Base-by-base conservation (phyloP, 2,797 vertebrate genomes). In the Hozukius guyotensis region DNA sequence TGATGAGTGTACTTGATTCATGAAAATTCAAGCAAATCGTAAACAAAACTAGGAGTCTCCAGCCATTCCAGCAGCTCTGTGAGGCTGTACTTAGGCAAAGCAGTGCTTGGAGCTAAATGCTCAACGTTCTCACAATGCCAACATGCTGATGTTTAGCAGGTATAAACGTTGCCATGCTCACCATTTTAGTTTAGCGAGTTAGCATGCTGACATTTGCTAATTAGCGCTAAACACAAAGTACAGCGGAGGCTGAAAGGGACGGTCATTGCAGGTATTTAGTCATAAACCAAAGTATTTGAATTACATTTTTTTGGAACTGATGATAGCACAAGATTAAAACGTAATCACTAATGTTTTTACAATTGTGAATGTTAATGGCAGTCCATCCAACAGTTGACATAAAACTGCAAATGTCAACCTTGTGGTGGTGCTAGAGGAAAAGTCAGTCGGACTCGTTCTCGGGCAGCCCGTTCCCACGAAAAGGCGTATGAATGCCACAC, bases 401-500 rank as follows among this genome's bases (percentile, higher is more conserved):
- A 49, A 70, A 31, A 52, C 5, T 2, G 4, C 9, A 31, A 68
- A 25, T 16, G 10, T 24, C 2, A 29, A 59, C 14, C 14, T 65
- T 6, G 11, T 52, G 56, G 38, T 27, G 18, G 8, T 0, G 1
- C 20, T 2, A 10, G n/a, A 49, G 38, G 57, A 22, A 65, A 64
- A 27, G 24, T 7, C 14, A 8, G 42, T 12, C 0, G 16, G 24
- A 14, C 20, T 14, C 25, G 32, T 46, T 53, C 20, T 66, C 13
- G 14, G 1, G 3, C 14, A 46, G 42, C 6, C 42, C 13, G 13
- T 38, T 14, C 36, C 36, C 0, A 38, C 5, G 1, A 38, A 38
- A 38, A 14, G 0, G 36, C 36, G 16, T 46, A 46, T 0, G 42
- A 16, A 46, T 0, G 42, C 42, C 42, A 46, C 0, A 18, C 1